Percentiles rank a stretch among this genome's conserved stretches.
Conservation (phyloP, 2,797 vertebrate species). For the Chelon labrosus region DNA sequence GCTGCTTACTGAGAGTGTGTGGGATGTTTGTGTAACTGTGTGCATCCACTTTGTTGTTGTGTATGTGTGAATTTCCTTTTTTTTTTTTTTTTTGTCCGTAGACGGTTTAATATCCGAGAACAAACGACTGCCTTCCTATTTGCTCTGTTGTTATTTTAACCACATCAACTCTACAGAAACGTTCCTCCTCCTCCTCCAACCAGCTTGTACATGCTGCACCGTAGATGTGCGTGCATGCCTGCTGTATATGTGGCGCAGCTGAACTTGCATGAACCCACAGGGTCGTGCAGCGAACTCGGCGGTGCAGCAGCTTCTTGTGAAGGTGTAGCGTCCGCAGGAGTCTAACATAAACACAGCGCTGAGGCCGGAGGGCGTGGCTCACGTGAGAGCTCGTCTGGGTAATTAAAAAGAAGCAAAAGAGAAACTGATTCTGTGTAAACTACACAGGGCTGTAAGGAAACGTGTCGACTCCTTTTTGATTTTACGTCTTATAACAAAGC, state of each 20-base stretch:
- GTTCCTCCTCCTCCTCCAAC: too few relatives aligned
- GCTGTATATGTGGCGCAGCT: background rate
- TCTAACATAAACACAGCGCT: slow-evolving; percentile 54
- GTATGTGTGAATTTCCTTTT: too few relatives aligned
- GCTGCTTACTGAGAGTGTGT: background rate
- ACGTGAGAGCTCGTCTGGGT: background rate
- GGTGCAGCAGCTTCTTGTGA: slow-evolving; percentile 7
- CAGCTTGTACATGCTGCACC: background rate
- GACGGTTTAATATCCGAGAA: background rate
- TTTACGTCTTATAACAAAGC: too few relatives aligned
- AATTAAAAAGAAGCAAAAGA: slow-evolving; percentile 20
- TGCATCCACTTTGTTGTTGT: background rate
- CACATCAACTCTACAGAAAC: background rate
- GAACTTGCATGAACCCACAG: slow-evolving; percentile 51
- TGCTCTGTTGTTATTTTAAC: background rate
- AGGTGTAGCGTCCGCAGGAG: slow-evolving; percentile 19
- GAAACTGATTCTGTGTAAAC: slow-evolving; percentile 40
- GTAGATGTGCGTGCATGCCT: slow-evolving; percentile 8
- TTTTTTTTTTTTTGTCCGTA: too few relatives aligned
- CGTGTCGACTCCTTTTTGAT: too few relatives aligned
- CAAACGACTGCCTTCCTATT: background rate
- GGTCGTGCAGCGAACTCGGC: background rate
- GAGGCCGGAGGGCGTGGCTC: slow-evolving; percentile 34
- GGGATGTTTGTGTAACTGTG: background rate
- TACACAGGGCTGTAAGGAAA: background rate